phyloP scores from a whole-genome alignment of 2,113 vertebrate genomes.

The Toxotes chatareus region DNA sequence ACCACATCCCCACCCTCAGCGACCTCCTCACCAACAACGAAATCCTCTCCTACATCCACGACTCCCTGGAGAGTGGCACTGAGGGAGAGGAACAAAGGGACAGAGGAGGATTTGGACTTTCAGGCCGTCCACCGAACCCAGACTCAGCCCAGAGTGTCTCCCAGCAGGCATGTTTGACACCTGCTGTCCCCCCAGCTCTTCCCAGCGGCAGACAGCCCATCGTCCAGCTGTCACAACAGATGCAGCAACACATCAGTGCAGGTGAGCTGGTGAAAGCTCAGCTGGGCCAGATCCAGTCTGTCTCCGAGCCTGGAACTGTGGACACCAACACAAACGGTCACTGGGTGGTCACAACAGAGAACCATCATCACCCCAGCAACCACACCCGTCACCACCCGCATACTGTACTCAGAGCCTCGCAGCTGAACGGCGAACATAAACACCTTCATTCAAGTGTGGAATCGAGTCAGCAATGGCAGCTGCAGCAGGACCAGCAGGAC shows the following conservation, averaged over 20 bases:
- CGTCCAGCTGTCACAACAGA: constrained; percentile 71
- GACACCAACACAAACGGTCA: constrained; percentile 3
- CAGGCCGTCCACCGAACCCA: not conserved
- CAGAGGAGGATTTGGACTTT: not conserved
- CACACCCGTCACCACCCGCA: constrained; percentile 20
- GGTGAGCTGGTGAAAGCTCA: constrained; percentile 19
- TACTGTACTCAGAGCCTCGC: not conserved
- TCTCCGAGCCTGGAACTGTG: not conserved
- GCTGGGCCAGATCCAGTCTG: constrained; percentile 9
- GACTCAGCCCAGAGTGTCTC: constrained; percentile 12
- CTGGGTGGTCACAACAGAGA: constrained; percentile 47
- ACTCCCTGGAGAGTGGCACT: constrained; percentile 42
- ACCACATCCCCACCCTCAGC: constrained; percentile 50
- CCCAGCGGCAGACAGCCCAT: constrained; percentile 46
- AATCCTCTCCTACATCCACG: constrained; percentile 80
- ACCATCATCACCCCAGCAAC: constrained; percentile 19
- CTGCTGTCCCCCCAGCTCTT: not conserved
- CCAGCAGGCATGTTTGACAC: not conserved
- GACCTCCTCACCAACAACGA: constrained; percentile 79
- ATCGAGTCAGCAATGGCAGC: constrained; percentile 38
- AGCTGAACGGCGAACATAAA: constrained; percentile 33
- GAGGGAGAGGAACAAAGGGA: not conserved
- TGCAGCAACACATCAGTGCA: constrained; percentile 66
- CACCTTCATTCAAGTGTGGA: constrained; percentile 1
- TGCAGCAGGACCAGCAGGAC: constrained; percentile 38